These are phyloP conservation scores for Drosophila longiperda DNA, from an alignment of 2,888 invertebrate genomes.

Conservation along the genomic window DNA sequence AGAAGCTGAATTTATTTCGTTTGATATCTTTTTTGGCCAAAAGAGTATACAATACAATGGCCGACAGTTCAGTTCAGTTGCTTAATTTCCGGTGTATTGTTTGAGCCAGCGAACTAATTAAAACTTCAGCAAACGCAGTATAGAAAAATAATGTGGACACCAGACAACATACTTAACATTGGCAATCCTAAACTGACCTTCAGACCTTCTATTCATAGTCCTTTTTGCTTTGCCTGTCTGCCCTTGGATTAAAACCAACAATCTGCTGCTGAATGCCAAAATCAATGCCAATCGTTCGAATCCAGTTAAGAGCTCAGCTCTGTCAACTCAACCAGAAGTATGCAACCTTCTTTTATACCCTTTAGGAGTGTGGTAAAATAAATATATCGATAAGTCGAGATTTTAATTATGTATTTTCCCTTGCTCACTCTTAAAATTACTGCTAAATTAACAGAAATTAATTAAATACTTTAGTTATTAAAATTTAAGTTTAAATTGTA, in stretches of 20 bases:
- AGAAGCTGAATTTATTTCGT: not conserved
- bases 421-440: not conserved
- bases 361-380: not conserved
- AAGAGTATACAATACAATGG: conserved; percentile 32
- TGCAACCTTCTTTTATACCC: not conserved
- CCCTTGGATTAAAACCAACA: conserved; percentile 26
- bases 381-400: not conserved
- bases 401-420: not conserved
- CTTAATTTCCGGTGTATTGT: conserved; percentile 80
- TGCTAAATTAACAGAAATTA: not conserved
- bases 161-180: conserved; percentile 35
- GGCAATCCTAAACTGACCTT: conserved; percentile 35
- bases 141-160: conserved; percentile 42
- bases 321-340: not conserved
- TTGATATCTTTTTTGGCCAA: conserved; percentile 25
- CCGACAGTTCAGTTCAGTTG: conserved; percentile 59
- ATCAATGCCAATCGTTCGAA: conserved; percentile 46
- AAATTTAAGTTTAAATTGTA: not conserved
- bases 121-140: conserved; percentile 66
- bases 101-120: conserved; percentile 73
- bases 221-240: conserved; percentile 31
- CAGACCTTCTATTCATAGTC: conserved; percentile 16
- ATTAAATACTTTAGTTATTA: not conserved
- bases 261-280: conserved; percentile 27
- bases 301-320: conserved; percentile 23